Base-by-base conservation (phyloP, 2,113 vertebrate genomes). In the Solea senegalensis region DNA sequence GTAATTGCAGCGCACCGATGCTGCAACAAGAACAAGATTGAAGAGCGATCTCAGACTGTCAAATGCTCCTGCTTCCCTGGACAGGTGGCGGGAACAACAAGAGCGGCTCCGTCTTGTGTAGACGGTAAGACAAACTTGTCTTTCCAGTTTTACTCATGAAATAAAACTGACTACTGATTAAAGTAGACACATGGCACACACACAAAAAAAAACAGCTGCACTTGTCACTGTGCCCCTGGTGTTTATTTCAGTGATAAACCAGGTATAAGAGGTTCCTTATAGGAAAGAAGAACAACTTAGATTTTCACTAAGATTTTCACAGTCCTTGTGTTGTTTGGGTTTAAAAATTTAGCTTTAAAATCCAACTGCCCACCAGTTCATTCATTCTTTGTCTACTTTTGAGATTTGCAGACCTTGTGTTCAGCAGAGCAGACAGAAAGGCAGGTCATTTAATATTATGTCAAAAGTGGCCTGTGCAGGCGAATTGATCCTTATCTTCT, bases 21-120 rank as follows among this genome's bases (percentile, higher is more conserved):
- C 94, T 99, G 98, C 91, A 99, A 98, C 84, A 96, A 91, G 93
- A 97, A 98, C 93, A 97, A 95, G 93, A 95, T 98, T 0, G 97
- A 99, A 86, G 97, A 99, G 88, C 91, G 96, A 80, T 99, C 97
- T 51, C 98, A 98, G 95, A 99, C 97, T 0, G 96, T 99, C 93
- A 97, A 98, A 80, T 99, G 98, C 86, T 97, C 97, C 88, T 98
- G 98, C 89, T 95, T 97, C 74, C 95, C 97, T 0, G 97, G 98
- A 79, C 98, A 99, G 92, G 97, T 98, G 89, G 98, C 97, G 0
- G 98, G 98, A 77, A 99, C 98, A 0, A 99, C 97, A 0, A 90
- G 94, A 86, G 96, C 97, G 0, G 95, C 96, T 72, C 97, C 97
- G 44, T 98, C 97, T 87, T 99, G 98, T 0, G 97, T 99, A 90